Evolutionary conservation across 2,797 vertebrate genomes (phyloP).

Genomic region (Crenichthys baileyi): DNA sequence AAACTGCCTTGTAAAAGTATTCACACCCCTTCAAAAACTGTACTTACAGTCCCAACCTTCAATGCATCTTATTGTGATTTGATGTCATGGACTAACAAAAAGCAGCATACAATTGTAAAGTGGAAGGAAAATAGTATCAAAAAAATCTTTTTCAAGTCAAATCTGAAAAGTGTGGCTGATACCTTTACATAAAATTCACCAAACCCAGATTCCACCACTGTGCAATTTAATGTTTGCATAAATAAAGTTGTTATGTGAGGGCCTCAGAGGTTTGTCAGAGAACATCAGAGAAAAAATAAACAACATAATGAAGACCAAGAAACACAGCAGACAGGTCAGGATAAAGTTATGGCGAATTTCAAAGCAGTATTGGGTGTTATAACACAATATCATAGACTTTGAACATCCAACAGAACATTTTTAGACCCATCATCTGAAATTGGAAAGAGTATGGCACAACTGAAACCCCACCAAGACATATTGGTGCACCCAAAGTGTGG

Average conservation of each 20-base stretch:
- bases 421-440: too few species aligned
- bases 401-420: too few species aligned
- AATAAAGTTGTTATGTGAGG: background rate
- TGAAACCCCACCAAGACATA: too few species aligned
- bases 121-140: background rate
- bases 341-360: too few species aligned
- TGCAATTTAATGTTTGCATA: background rate
- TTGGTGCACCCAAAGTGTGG: too few species aligned
- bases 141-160: background rate
- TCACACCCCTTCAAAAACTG: fast-evolving
- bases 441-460: too few species aligned
- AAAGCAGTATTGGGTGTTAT: too few species aligned
- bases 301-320: too few species aligned
- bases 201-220: too few species aligned
- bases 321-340: too few species aligned
- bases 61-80: background rate
- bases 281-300: background rate
- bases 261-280: background rate
- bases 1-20: background rate
- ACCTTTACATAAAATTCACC: too few species aligned
- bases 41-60: background rate
- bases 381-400: too few species aligned
- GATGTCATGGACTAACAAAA: background rate
- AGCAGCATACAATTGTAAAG: background rate
- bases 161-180: background rate